Percentiles rank a stretch among this genome's conserved stretches.
These are phyloP conservation scores for Conistra vaccinii DNA, from an alignment of 2,888 invertebrate species.

Conservation along the genomic window DNA sequence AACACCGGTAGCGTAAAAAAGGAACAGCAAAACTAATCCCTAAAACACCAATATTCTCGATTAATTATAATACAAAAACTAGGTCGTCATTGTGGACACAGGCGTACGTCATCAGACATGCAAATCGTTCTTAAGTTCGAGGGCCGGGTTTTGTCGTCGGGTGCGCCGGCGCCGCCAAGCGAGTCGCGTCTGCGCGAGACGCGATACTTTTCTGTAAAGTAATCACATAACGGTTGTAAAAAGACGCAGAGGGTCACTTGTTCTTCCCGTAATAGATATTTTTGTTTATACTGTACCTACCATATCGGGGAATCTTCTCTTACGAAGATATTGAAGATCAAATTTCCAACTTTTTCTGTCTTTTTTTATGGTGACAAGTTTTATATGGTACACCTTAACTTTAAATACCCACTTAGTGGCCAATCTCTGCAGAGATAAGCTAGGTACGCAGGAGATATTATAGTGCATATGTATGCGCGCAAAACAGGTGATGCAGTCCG, in stretches of 20 bases:
- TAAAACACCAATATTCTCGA: neutral
- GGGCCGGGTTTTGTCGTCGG: conserved; percentile 61
- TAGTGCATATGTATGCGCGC: too few relatives aligned
- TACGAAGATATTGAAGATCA: neutral
- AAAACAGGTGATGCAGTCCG: too few relatives aligned
- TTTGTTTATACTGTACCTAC: neutral
- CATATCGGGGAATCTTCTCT: neutral
- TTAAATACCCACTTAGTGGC: neutral
- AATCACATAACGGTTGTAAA: neutral
- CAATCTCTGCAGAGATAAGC: neutral
- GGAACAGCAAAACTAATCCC: neutral
- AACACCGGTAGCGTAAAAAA: neutral
- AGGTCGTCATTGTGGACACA: conserved; percentile 30
- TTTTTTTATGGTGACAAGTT: neutral
- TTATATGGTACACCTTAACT: neutral
- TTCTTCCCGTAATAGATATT: neutral
- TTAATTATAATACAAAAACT: neutral
- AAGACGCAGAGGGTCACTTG: neutral
- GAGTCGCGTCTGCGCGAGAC: conserved; percentile 26
- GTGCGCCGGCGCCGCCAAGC: conserved; percentile 51
- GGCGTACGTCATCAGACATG: conserved; percentile 48
- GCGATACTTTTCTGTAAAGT: conserved; percentile 24
- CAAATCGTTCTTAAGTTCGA: conserved; percentile 55
- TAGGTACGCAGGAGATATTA: too few relatives aligned
- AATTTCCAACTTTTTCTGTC: neutral